phyloP scores from a whole-genome alignment of 2,113 vertebrate species.

The Heterotis niloticus region DNA sequence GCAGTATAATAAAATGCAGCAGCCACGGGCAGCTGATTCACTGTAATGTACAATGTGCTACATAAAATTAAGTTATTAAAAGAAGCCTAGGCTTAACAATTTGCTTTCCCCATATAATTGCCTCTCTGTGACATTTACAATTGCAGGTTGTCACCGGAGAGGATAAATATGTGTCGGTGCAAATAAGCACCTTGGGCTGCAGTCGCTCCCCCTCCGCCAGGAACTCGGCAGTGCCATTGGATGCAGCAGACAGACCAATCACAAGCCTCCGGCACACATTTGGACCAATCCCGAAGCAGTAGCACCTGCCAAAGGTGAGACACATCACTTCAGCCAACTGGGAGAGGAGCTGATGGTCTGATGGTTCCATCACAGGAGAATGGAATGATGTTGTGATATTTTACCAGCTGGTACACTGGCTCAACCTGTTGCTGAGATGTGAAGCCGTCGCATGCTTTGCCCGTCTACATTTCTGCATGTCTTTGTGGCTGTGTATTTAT shows the following conservation, averaged over 20 bases:
- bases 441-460: background rate
- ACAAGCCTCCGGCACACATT: slow-evolving; percentile 79
- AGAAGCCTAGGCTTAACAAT: slow-evolving; percentile 25
- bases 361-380: background rate
- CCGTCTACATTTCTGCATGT: background rate
- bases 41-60: slow-evolving; percentile 21
- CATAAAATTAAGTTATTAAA: slow-evolving; percentile 43
- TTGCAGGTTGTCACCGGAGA: slow-evolving; percentile 36
- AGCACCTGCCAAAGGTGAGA: slow-evolving; percentile 72
- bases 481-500: background rate
- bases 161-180: slow-evolving; percentile 39
- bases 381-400: background rate
- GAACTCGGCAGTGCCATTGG: slow-evolving; percentile 83
- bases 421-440: background rate
- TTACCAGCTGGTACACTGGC: background rate
- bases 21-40: background rate
- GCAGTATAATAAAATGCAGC: background rate
- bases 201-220: slow-evolving; percentile 79
- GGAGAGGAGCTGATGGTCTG: background rate
- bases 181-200: slow-evolving; percentile 81
- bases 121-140: slow-evolving; percentile 37
- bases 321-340: slow-evolving; percentile 6
- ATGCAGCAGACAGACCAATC: slow-evolving; percentile 73
- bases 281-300: slow-evolving; percentile 84
- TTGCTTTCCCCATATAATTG: slow-evolving; percentile 42